A percentile compares a stretch with the other conserved stretches of the same genome.
These are phyloP conservation scores for Odocoileus hemionus DNA, from an alignment of 2,113 vertebrate species.

Conservation along the genomic window DNA sequence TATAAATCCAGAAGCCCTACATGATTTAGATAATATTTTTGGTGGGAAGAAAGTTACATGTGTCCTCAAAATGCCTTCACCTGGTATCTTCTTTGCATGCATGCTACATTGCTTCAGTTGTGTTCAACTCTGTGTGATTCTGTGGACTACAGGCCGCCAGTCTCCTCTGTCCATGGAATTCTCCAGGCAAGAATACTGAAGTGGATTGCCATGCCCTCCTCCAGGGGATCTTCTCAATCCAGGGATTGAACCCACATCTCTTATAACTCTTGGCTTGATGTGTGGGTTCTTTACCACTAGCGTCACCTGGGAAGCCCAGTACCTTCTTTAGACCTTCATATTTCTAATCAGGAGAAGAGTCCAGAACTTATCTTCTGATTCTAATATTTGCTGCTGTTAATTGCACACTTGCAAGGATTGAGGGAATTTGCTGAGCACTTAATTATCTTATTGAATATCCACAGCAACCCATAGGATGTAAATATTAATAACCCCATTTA, in stretches of 20 bases:
- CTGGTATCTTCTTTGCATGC: background rate
- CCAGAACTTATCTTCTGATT: background rate
- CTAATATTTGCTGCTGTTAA: background rate
- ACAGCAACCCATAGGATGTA: background rate
- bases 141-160: background rate
- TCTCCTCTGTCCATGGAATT: background rate
- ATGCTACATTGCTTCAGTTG: background rate
- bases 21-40: background rate
- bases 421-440: background rate
- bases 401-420: fast-evolving
- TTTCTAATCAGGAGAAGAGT: background rate
- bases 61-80: background rate
- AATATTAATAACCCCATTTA: background rate
- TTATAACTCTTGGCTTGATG: background rate
- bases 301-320: background rate
- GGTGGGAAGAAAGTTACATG: background rate
- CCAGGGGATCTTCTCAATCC: background rate
- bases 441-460: background rate
- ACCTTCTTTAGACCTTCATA: background rate
- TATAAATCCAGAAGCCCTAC: background rate
- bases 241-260: background rate
- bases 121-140: background rate
- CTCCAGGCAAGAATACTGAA: background rate
- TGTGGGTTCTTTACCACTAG: background rate
- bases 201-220: background rate